A percentile compares a stretch with the other conserved stretches of the same genome.
These are phyloP conservation scores for Columba janthina DNA, from an alignment of 2,113 vertebrate genomes.

Conservation along the genomic window DNA sequence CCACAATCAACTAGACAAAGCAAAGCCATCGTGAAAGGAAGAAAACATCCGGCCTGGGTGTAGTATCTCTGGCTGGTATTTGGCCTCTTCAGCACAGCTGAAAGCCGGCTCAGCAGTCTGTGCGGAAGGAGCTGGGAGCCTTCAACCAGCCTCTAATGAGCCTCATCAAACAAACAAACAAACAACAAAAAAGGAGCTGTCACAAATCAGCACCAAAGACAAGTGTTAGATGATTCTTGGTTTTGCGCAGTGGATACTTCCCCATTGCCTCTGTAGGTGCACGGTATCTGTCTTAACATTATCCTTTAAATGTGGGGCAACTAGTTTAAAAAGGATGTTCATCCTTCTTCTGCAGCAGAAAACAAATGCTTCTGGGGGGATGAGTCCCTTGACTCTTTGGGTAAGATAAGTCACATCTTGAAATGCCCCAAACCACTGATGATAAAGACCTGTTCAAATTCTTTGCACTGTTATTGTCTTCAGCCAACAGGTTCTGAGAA, in stretches of 20 bases:
- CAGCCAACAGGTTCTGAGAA: background rate
- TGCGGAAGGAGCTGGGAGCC: slow-evolving; percentile 43
- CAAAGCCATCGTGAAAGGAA: slow-evolving; percentile 14
- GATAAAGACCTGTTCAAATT: background rate
- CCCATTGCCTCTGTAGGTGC: background rate
- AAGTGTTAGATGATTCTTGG: background rate
- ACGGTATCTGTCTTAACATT: background rate
- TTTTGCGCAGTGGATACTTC: background rate
- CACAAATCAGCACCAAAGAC: background rate
- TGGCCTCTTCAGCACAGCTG: slow-evolving; percentile 23
- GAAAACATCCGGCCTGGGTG: background rate
- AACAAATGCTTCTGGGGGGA: background rate
- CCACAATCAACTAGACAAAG: slow-evolving; percentile 61
- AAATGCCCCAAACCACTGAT: background rate
- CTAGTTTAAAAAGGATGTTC: no score
- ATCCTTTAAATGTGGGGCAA: background rate
- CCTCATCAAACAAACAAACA: slow-evolving; percentile 52
- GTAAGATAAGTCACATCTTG: background rate
- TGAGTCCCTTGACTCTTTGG: background rate
- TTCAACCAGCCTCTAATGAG: slow-evolving; percentile 43
- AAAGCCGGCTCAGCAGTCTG: slow-evolving; percentile 51
- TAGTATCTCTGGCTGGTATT: background rate
- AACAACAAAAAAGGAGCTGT: background rate
- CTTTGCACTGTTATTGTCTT: background rate
- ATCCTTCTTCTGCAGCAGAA: background rate